These are phyloP conservation scores for Xanthia togata DNA, from an alignment of 2,888 invertebrate genomes.

Conservation along the genomic window DNA sequence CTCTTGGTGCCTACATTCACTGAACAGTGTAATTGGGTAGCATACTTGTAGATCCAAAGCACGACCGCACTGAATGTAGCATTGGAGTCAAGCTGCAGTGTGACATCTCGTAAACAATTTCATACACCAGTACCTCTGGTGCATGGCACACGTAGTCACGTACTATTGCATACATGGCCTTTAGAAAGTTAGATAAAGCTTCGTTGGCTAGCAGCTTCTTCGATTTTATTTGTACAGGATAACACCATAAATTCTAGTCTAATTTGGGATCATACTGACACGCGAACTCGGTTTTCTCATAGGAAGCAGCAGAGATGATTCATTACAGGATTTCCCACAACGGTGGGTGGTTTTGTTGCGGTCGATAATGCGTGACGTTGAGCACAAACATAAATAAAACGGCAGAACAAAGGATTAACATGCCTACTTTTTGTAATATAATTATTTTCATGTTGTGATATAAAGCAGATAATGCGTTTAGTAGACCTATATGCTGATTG, in stretches of 20 bases:
- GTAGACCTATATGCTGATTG: not conserved
- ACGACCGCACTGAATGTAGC: conserved; percentile 10
- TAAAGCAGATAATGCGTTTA: not conserved
- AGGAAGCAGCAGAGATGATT: conserved; percentile 53
- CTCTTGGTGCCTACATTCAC: conserved; percentile 3
- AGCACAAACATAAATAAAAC: conserved; percentile 43
- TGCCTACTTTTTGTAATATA: conserved; percentile 16
- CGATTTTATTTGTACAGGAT: conserved; percentile 14
- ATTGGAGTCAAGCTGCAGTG: conserved; percentile 11
- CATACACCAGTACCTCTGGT: conserved; percentile 26
- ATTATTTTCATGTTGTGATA: conserved; percentile 20
- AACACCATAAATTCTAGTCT: conserved; percentile 21
- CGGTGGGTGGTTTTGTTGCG: conserved; percentile 39
- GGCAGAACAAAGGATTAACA: conserved; percentile 39
- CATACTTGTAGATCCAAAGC: conserved; percentile 6
- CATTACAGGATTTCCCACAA: conserved; percentile 63
- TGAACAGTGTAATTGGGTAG: conserved; percentile 31
- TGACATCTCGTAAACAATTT: conserved; percentile 35
- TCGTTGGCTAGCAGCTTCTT: not conserved
- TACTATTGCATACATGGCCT: conserved; percentile 4
- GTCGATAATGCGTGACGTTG: conserved; percentile 56
- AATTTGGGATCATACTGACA: conserved; percentile 39
- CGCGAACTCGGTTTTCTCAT: conserved; percentile 16
- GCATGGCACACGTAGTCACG: conserved; percentile 22
- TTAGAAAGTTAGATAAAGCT: not conserved